Conservation (phyloP, 1,140 invertebrate species). For the Macrostomum lignano region DNA sequence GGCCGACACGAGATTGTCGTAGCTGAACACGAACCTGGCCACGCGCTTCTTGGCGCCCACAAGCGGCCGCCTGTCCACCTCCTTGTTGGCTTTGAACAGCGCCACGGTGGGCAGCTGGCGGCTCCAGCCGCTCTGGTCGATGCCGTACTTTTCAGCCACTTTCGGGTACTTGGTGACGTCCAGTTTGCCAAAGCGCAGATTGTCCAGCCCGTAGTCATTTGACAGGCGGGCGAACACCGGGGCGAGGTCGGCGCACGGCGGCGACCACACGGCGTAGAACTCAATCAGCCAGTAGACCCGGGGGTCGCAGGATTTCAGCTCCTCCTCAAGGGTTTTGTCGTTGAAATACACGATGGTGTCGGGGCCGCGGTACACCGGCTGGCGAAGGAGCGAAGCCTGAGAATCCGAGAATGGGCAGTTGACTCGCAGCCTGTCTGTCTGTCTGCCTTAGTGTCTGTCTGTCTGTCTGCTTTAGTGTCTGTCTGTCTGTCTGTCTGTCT, state of each 20-base stretch:
- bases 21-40: slow-evolving; percentile 38
- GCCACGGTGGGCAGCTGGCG: slow-evolving; percentile 71
- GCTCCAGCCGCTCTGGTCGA: slow-evolving; percentile 62
- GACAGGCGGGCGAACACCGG: slow-evolving; percentile 40
- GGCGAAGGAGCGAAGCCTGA: slow-evolving; percentile 53
- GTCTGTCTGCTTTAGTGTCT: too few relatives aligned
- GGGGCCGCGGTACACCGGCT: slow-evolving; percentile 62
- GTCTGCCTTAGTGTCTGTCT: too few relatives aligned
- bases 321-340: slow-evolving; percentile 34
- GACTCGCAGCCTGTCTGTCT: too few relatives aligned
- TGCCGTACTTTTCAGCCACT: slow-evolving; percentile 47
- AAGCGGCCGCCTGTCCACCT: slow-evolving; percentile 47
- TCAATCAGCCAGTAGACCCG: slow-evolving; percentile 53
- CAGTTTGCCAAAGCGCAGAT: slow-evolving; percentile 78
- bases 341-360: slow-evolving; percentile 55
- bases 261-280: slow-evolving; percentile 86
- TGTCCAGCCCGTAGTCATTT: slow-evolving; percentile 35
- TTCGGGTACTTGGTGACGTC: slow-evolving; percentile 70
- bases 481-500: too few relatives aligned
- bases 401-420: too few relatives aligned
- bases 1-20: slow-evolving; percentile 57
- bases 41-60: slow-evolving; percentile 45
- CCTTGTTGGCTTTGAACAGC: slow-evolving; percentile 58
- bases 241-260: slow-evolving; percentile 65
- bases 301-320: slow-evolving; percentile 43